Conservation (phyloP, 2,888 invertebrate genomes). For the Sicus ferrugineus region DNA sequence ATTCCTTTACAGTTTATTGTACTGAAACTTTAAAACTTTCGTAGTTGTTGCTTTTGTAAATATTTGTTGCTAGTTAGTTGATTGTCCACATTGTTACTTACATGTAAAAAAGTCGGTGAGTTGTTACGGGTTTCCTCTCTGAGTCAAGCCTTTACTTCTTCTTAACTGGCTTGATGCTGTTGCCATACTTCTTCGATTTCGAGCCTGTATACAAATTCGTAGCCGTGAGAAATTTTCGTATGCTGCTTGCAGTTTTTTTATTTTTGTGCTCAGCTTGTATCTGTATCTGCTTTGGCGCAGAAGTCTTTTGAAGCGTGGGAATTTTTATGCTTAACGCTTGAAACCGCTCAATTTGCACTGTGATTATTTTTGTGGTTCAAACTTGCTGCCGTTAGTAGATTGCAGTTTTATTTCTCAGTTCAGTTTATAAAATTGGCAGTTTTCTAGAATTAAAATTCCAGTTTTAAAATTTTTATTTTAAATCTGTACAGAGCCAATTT, state of each 20-base stretch:
- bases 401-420: too few relatives aligned
- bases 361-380: not conserved
- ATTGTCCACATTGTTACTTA: constrained; percentile 2
- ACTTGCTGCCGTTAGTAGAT: not conserved
- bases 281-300: constrained; percentile 21
- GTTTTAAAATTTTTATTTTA: too few relatives aligned
- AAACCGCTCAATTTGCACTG: constrained; percentile 18
- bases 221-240: constrained; percentile 54
- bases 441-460: too few relatives aligned
- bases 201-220: constrained; percentile 55
- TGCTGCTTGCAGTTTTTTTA: constrained; percentile 17
- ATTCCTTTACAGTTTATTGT: too few relatives aligned
- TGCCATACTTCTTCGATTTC: constrained; percentile 31
- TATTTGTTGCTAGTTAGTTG: constrained; percentile 20
- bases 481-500: too few relatives aligned
- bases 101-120: constrained; percentile 27
- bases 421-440: too few relatives aligned
- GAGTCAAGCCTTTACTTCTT: not conserved
- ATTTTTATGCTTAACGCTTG: constrained; percentile 30
- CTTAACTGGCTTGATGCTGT: constrained; percentile 4
- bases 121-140: constrained; percentile 34
- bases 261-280: constrained; percentile 18
- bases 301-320: constrained; percentile 37
- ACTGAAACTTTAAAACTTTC: too few relatives aligned
- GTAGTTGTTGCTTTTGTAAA: constrained; percentile 24